These are phyloP conservation scores for Urocitellus parryii DNA, from an alignment of 2,113 vertebrate species.

Conservation along the genomic window DNA sequence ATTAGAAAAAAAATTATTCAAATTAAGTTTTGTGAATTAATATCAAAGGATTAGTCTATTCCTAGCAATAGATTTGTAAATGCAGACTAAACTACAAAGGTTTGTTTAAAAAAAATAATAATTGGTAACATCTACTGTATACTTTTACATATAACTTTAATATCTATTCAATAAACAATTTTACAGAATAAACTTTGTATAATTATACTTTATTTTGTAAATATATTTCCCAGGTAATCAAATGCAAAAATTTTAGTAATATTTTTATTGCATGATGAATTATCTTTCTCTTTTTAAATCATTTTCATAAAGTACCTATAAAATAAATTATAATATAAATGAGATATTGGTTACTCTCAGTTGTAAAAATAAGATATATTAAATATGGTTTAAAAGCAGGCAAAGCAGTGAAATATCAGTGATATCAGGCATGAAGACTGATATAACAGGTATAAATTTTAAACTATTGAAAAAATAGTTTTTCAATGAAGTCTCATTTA, in stretches of 20 bases:
- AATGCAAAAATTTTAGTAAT: background rate
- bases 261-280: background rate
- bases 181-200: background rate
- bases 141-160: background rate
- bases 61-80: slow-evolving; percentile 52
- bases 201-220: background rate
- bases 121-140: background rate
- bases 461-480: background rate
- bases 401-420: background rate
- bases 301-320: background rate
- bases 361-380: slow-evolving; percentile 10
- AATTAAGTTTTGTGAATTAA: slow-evolving; percentile 73
- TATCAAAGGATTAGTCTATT: slow-evolving; percentile 56
- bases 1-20: slow-evolving; percentile 77
- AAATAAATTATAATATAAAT: background rate
- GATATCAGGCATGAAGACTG: background rate
- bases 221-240: background rate
- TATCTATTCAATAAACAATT: background rate
- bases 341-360: background rate
- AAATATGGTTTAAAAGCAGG: background rate
- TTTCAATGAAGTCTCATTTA: background rate
- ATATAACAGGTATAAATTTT: background rate
- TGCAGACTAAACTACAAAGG: slow-evolving; percentile 5
- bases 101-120: background rate
- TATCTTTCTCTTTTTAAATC: slow-evolving; percentile 25